These are phyloP conservation scores for Rhaphigaster nebulosa DNA, from an alignment of 2,888 invertebrate species.

Conservation along the genomic window DNA sequence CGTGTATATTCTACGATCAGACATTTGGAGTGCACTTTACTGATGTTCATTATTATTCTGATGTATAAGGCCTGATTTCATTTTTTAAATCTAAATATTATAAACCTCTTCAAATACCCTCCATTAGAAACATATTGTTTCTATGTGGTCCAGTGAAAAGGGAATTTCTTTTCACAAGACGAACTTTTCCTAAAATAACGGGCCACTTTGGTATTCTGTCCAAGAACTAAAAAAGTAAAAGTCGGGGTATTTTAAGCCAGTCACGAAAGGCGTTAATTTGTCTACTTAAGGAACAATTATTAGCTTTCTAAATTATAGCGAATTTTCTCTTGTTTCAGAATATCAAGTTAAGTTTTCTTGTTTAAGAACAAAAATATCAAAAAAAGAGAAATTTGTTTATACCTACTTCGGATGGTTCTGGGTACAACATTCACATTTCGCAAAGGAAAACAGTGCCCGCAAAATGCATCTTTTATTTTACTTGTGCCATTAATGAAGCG, in stretches of 20 bases:
- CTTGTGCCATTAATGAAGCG: too few species aligned
- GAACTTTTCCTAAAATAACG: background rate
- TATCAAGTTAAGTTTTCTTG: background rate
- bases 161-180: background rate
- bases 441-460: too few species aligned
- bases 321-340: background rate
- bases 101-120: background rate
- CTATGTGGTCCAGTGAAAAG: background rate
- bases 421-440: too few species aligned
- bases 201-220: background rate
- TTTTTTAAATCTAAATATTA: too few species aligned
- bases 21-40: too few species aligned
- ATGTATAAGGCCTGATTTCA: too few species aligned
- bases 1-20: too few species aligned
- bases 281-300: slow-evolving; percentile 35
- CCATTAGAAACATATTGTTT: background rate
- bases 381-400: too few species aligned
- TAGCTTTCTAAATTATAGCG: background rate
- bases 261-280: slow-evolving; percentile 39
- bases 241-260: background rate
- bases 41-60: too few species aligned
- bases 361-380: background rate
- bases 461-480: too few species aligned
- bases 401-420: too few species aligned
- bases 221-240: slow-evolving; percentile 32